Percentiles rank a stretch among this genome's conserved stretches.
Evolutionary conservation across 1,140 invertebrate genomes (phyloP).

Genomic region (Leptonema lineaticorne): DNA sequence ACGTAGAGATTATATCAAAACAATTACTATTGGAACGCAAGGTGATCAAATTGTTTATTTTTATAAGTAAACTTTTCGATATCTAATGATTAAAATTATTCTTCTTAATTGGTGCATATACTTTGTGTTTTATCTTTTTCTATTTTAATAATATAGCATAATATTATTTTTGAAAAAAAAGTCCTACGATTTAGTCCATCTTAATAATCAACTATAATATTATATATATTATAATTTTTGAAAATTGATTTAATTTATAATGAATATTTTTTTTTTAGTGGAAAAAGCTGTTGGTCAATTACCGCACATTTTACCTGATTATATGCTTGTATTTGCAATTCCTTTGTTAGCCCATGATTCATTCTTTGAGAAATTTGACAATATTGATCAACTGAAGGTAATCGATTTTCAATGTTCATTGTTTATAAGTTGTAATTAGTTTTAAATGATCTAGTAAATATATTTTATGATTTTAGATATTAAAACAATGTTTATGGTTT

Average conservation of each 20-base stretch:
- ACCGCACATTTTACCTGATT: slow-evolving; percentile 91
- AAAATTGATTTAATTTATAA: background rate
- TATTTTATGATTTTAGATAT: slow-evolving; percentile 45
- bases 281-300: slow-evolving; percentile 71
- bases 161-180: too few relatives aligned
- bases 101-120: too few relatives aligned
- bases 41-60: slow-evolving; percentile 41
- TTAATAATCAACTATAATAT: too few relatives aligned
- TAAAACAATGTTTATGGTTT: slow-evolving; percentile 89
- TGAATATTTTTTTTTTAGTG: slow-evolving; percentile 46
- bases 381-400: slow-evolving; percentile 71
- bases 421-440: background rate
- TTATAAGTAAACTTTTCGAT: background rate
- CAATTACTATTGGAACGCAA: slow-evolving; percentile 60
- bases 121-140: background rate
- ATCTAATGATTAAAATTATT: too few relatives aligned
- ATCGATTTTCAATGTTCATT: background rate
- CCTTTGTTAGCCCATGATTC: slow-evolving; percentile 91
- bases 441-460: background rate
- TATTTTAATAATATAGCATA: too few relatives aligned
- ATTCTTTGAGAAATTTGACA: slow-evolving; percentile 72
- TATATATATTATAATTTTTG: too few relatives aligned
- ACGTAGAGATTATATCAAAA: slow-evolving; percentile 88
- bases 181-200: too few relatives aligned
- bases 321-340: slow-evolving; percentile 93